phyloP scores from a whole-genome alignment of 2,113 vertebrate genomes.

The Erinaceus europaeus region DNA sequence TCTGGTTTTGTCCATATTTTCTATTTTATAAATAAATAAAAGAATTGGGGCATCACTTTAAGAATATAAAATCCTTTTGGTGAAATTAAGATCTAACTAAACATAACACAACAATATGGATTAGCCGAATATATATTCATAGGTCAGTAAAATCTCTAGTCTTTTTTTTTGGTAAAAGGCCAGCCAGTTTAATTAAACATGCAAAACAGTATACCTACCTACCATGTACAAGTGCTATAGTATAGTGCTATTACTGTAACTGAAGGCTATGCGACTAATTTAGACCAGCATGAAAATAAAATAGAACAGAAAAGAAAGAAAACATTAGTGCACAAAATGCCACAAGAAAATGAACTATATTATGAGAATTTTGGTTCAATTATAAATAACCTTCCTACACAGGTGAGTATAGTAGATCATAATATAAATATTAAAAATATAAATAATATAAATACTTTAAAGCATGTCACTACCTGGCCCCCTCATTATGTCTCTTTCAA shows the following conservation, averaged over 20 bases:
- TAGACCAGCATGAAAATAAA: neutral
- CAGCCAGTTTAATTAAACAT: neutral
- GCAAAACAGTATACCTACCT: neutral
- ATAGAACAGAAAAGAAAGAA: constrained; percentile 16
- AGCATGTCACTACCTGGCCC: no score
- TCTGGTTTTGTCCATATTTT: no score
- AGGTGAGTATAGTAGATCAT: neutral
- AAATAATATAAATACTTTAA: no score
- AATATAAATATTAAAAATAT: neutral
- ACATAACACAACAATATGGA: neutral
- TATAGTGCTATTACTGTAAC: neutral
- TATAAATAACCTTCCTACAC: neutral
- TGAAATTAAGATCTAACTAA: constrained; percentile 27
- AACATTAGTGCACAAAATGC: neutral
- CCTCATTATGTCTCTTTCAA: no score
- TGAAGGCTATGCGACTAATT: constrained; percentile 13
- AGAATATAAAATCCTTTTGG: neutral
- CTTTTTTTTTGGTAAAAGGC: constrained; percentile 26
- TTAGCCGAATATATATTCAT: constrained; percentile 2
- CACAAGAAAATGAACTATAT: neutral
- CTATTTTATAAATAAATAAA: no score
- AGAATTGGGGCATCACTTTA: neutral
- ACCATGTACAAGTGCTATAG: neutral
- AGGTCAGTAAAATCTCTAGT: constrained; percentile 8
- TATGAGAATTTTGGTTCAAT: neutral